A percentile compares a stretch with the other conserved stretches of the same genome.
These are phyloP conservation scores for Haliclystus octoradiatus DNA, from an alignment of 30 jellyfish, hydroid and myxozoan genomes.

Conservation along the genomic window DNA sequence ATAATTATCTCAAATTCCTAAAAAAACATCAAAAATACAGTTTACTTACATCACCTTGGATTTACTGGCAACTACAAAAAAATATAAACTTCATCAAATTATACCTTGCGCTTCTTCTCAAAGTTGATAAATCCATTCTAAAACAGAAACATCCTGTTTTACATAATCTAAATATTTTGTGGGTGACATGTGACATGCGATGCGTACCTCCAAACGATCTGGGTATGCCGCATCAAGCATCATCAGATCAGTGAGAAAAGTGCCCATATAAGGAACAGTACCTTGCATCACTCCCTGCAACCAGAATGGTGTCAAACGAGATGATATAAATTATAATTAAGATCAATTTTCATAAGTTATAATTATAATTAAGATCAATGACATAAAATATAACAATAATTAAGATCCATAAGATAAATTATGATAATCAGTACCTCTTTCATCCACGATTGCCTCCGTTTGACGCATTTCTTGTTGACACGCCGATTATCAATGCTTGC, in stretches of 20 bases:
- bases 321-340: no score
- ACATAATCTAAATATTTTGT: not conserved
- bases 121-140: conserved; percentile 63
- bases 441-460: conserved; percentile 66
- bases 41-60: not conserved
- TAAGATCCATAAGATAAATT: not conserved
- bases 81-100: no score
- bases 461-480: no score
- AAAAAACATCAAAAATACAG: not conserved
- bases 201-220: conserved; percentile 54
- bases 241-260: conserved; percentile 74
- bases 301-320: not conserved
- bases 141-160: not conserved
- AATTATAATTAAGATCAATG: no score
- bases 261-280: conserved; percentile 89
- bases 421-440: conserved; percentile 39
- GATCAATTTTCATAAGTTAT: no score
- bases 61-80: no score
- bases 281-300: conserved; percentile 90
- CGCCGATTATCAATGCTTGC: conserved; percentile 63
- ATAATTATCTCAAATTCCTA: conserved; percentile 75
- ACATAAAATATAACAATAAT: no score
- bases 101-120: conserved; percentile 67
- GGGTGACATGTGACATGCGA: not conserved
- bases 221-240: conserved; percentile 84